A percentile compares a stretch with the other conserved stretches of the same genome.
Conservation (phyloP, 1,140 invertebrate species). For the Nephila pilipes region DNA sequence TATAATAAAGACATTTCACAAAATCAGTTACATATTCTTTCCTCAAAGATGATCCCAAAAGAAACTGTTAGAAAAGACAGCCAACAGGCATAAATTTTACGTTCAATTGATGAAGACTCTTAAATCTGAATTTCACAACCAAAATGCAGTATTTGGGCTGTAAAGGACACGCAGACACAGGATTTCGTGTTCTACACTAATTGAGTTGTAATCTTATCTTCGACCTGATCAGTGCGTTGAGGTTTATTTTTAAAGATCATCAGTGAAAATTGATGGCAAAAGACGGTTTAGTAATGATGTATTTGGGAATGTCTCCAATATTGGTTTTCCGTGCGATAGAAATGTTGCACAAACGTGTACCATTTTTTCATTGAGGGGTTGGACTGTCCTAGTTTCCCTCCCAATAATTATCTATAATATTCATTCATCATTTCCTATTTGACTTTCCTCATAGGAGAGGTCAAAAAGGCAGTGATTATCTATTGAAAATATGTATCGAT, state of each 20-base stretch:
- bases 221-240: neutral
- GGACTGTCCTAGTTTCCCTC: neutral
- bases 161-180: neutral
- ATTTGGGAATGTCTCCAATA: neutral
- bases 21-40: no score
- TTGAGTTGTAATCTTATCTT: neutral
- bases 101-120: no score
- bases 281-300: no score
- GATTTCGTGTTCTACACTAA: neutral
- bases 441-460: neutral
- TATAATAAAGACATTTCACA: no score
- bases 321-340: neutral
- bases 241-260: neutral
- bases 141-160: neutral
- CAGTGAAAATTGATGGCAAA: neutral
- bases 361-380: neutral
- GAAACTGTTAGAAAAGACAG: no score
- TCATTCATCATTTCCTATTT: neutral
- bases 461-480: neutral
- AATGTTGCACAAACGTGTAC: neutral
- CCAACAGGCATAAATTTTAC: no score
- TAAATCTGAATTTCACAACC: no score
- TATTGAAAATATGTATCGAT: neutral
- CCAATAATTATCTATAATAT: neutral
- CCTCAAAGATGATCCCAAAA: no score